Evolutionary conservation across 2,888 invertebrate genomes (phyloP).

Genomic region (Biston betularia): DNA sequence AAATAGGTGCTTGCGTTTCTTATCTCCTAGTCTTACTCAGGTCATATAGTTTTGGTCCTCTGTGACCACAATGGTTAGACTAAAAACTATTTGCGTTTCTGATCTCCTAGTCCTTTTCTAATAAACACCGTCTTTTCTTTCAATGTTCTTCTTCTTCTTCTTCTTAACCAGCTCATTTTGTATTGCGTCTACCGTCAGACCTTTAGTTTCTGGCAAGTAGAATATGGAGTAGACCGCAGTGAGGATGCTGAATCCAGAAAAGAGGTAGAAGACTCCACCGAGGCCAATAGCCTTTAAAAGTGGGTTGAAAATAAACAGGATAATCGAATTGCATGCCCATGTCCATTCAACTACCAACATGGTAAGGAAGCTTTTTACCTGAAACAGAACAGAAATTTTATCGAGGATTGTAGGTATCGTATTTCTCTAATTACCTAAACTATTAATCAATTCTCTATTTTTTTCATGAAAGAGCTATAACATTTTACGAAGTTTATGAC

Average conservation of each 20-base stretch:
- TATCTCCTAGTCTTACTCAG: too few species aligned
- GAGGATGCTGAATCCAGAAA: conserved; percentile 57
- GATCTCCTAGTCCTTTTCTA: background rate
- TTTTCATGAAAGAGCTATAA: too few species aligned
- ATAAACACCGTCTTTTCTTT: conserved; percentile 10
- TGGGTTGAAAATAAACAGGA: conserved; percentile 67
- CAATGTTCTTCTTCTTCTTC: conserved; percentile 37
- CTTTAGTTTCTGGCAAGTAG: conserved; percentile 66
- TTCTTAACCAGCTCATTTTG: conserved; percentile 53
- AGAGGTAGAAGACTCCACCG: conserved; percentile 68
- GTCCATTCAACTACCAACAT: conserved; percentile 65
- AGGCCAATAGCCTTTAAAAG: conserved; percentile 61
- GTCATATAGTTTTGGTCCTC: too few species aligned
- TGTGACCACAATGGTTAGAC: background rate
- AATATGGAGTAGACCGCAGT: conserved; percentile 54
- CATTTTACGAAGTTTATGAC: too few species aligned
- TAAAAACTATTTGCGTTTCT: background rate
- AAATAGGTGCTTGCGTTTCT: too few species aligned
- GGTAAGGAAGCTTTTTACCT: conserved; percentile 64
- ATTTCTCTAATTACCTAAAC: too few species aligned
- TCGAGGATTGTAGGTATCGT: too few species aligned
- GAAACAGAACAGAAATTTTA: conserved; percentile 29
- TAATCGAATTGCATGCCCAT: conserved; percentile 64
- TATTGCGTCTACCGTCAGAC: conserved; percentile 60
- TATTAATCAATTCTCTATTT: too few species aligned